Conservation (phyloP, 2,797 vertebrate species). For the Etheostoma perlongum region DNA sequence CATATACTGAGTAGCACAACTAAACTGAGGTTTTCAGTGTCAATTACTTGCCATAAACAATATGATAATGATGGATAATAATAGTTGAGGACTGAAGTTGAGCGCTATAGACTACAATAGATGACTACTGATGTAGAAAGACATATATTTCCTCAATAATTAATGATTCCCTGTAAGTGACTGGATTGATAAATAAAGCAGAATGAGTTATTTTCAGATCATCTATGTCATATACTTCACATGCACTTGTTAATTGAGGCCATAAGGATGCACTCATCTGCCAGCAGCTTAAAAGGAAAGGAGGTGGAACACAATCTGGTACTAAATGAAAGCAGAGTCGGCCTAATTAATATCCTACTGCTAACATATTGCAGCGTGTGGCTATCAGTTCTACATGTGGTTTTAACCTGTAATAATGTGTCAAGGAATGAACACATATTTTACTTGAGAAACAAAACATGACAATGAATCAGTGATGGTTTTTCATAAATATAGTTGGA, state of each 20-base stretch:
- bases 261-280: conserved; percentile 71
- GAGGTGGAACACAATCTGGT: conserved; percentile 76
- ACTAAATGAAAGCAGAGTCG: conserved; percentile 65
- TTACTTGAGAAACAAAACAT: background rate
- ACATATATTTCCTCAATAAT: conserved; percentile 28
- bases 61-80: background rate
- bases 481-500: background rate
- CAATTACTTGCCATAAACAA: conserved; percentile 23
- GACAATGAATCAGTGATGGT: background rate
- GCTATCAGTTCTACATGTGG: conserved; percentile 60
- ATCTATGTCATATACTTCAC: conserved; percentile 48
- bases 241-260: conserved; percentile 60
- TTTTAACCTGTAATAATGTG: conserved; percentile 33
- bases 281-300: conserved; percentile 68
- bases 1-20: background rate
- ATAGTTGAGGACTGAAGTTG: conserved; percentile 4
- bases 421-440: conserved; percentile 36
- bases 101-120: background rate
- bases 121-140: background rate
- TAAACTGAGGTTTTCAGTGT: conserved; percentile 17
- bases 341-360: conserved; percentile 76
- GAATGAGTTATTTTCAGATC: conserved; percentile 52
- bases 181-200: conserved; percentile 47
- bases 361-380: conserved; percentile 74
- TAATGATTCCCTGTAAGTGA: conserved; percentile 24